Evolutionary conservation across 2,113 vertebrate genomes (phyloP), one percentile per base, ranked within the genome.

Genomic region (Bagarius yarrelli): DNA sequence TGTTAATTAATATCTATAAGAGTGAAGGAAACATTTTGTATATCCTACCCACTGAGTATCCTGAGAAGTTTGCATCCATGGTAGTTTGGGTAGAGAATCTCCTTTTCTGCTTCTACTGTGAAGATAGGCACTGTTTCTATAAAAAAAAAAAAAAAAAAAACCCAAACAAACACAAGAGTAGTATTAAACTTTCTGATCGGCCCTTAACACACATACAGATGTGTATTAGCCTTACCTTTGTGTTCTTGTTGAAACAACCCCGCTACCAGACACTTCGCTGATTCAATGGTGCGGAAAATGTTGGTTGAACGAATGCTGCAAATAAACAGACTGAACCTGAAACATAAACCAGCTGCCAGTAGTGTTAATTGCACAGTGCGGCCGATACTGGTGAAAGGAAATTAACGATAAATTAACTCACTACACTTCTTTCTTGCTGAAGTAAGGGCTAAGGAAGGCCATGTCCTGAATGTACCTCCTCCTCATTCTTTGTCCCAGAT

Each of bases 21-120:
- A n/a, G 5, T 47, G 9, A 11, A 5, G 44, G 11, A 11, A 47
- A 47, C 44, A 47, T 47, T 11, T 6, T 47, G 9, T 47, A 47
- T 64, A 13, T 77, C 89, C 88, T 88, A 98, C 97, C 95, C 92
- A 83, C 66, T 88, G 78, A 93, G 83, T 72, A 87, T 66, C 86
- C 88, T 94, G 85, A 98, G 93, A 84, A 87, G 88, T 52, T 90
- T 89, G 91, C 97, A 98, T 85, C 91, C 94, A 6, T 89, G 76
- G 85, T 90, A 92, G 91, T 99, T 98, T 76, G 97, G 97, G 86
- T 98, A 98, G 25, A 99, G 91, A 72, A 96, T 94, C 92, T 99
- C 97, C n/a, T 91, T 91, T 61, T 90, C 90, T 21, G 94, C 93
- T 60, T 93, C 90, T 0, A 93, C 91, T 1, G 97, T 98, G 77